A percentile compares a stretch with the other conserved stretches of the same genome.
These are phyloP conservation scores for Alectoris magna DNA, from an alignment of 2,797 vertebrate genomes.

Conservation along the genomic window DNA sequence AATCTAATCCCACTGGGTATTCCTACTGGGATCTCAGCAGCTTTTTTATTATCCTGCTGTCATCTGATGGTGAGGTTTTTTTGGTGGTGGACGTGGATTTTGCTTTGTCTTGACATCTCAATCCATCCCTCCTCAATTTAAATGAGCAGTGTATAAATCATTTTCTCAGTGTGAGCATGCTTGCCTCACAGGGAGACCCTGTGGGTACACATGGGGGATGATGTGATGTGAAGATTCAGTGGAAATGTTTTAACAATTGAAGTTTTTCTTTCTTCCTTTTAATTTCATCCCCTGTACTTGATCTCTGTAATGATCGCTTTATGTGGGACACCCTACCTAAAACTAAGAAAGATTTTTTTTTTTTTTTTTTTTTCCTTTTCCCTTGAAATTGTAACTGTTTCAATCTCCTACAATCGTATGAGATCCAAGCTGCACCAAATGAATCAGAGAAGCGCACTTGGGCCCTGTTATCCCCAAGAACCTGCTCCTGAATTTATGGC, in stretches of 20 bases:
- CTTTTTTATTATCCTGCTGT: constrained; percentile 1
- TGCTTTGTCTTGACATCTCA: background rate
- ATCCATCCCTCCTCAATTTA: background rate
- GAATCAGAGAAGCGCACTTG: background rate
- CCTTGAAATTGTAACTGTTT: background rate
- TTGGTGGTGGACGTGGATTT: background rate
- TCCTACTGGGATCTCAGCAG: background rate
- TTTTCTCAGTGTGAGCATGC: background rate
- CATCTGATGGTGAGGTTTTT: background rate
- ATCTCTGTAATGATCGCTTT: background rate
- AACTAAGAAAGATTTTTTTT: background rate
- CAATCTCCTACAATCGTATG: background rate
- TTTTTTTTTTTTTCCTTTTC: background rate
- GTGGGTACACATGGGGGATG: accelerated
- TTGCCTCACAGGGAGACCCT: background rate
- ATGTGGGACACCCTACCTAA: background rate
- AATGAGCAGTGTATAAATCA: background rate
- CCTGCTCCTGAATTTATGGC: background rate
- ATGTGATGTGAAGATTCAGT: accelerated
- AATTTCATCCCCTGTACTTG: background rate
- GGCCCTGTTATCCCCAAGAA: background rate
- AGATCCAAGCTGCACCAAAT: background rate
- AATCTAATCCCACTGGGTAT: background rate
- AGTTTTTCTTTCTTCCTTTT: background rate
- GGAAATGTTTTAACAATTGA: background rate